Evolutionary conservation across 37 sponge, comb jelly and placozoan genomes (phyloP).

Genomic region (Chondrosia reniformis): DNA sequence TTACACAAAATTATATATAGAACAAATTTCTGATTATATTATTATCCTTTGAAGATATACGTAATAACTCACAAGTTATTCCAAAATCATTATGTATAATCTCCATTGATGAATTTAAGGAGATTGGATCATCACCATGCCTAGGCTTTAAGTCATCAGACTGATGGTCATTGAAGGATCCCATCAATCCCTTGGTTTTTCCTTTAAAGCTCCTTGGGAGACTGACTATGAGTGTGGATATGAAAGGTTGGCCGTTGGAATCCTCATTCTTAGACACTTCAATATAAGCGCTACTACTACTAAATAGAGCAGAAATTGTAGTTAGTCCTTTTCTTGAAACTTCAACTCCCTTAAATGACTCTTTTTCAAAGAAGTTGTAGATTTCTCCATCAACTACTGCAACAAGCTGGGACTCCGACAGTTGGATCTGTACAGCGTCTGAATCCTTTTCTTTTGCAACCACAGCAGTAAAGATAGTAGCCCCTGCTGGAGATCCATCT

Average conservation of each 20-base stretch:
- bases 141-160: slow-evolving; percentile 38
- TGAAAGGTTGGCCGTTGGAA: slow-evolving; percentile 27
- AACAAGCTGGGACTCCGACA: not conserved
- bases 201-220: slow-evolving; percentile 8
- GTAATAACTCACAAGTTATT: slow-evolving; percentile 45
- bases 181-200: slow-evolving; percentile 36
- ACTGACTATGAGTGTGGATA: slow-evolving; percentile 20
- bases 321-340: slow-evolving; percentile 4
- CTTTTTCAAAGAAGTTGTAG: not conserved
- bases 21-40: no score
- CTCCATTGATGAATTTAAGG: slow-evolving; percentile 25
- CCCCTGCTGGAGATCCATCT: not conserved
- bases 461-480: slow-evolving; percentile 57
- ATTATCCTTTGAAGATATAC: no score
- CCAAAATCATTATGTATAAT: slow-evolving; percentile 34
- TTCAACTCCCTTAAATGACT: slow-evolving; percentile 6
- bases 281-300: slow-evolving; percentile 4
- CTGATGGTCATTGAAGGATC: slow-evolving; percentile 26
- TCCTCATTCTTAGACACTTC: slow-evolving; percentile 19
- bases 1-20: no score
- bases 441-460: slow-evolving; percentile 33
- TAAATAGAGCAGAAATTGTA: slow-evolving; percentile 22
- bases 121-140: not conserved
- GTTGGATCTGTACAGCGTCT: slow-evolving; percentile 47
- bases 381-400: slow-evolving; percentile 24